phyloP scores from a whole-genome alignment of 1,140 invertebrate genomes.

The Drosophila quadrilineata region DNA sequence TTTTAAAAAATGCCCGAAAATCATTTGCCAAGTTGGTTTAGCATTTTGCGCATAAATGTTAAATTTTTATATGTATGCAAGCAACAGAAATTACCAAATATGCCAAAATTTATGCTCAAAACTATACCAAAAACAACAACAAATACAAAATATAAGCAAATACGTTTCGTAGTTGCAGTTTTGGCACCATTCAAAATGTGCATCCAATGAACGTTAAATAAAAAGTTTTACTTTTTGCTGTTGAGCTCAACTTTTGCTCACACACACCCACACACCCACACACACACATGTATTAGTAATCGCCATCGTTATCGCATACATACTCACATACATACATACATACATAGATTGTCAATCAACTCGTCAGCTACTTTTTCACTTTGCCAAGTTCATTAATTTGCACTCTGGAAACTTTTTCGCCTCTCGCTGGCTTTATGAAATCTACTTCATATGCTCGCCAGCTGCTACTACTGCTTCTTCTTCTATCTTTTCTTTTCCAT shows the following conservation, averaged over 20 bases:
- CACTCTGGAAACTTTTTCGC: slow-evolving; percentile 13
- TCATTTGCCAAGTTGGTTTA: slow-evolving; percentile 12
- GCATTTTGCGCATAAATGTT: slow-evolving; percentile 1
- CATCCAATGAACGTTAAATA: too few relatives aligned
- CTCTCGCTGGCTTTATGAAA: neutral
- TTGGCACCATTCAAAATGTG: slow-evolving; percentile 9
- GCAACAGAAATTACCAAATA: slow-evolving; percentile 10
- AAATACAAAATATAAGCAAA: slow-evolving; percentile 8
- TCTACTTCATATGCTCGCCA: slow-evolving; percentile 1
- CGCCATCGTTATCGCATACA: too few relatives aligned
- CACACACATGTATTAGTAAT: neutral
- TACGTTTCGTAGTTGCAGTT: slow-evolving; percentile 26
- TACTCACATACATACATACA: neutral
- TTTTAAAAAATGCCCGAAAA: slow-evolving; percentile 4
- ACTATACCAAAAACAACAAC: slow-evolving; percentile 19
- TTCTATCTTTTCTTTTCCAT: too few relatives aligned
- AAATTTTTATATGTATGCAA: slow-evolving; percentile 21
- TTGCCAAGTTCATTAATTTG: slow-evolving; percentile 12
- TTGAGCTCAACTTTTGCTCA: too few relatives aligned
- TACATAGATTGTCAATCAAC: neutral
- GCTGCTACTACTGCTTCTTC: too few relatives aligned
- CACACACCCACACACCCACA: neutral
- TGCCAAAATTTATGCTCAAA: neutral
- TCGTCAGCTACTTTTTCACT: slow-evolving; percentile 2
- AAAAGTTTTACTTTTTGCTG: too few relatives aligned